These are phyloP conservation scores for Drosophila truncata DNA, from an alignment of 1,140 invertebrate genomes.

Conservation along the genomic window DNA sequence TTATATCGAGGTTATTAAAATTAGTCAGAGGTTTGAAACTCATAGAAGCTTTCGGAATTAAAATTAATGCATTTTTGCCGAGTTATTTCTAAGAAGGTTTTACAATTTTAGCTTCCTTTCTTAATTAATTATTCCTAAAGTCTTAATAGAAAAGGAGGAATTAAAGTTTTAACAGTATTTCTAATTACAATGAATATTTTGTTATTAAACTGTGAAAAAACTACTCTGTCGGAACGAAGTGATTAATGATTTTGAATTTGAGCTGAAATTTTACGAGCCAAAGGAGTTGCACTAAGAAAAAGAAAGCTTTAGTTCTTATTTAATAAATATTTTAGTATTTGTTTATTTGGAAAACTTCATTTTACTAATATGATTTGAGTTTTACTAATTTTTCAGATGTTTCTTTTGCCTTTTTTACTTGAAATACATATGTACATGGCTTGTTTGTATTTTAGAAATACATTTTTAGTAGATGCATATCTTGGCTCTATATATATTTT, in stretches of 20 bases:
- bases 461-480: not conserved
- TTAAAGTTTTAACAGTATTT: not conserved
- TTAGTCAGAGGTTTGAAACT: not conserved
- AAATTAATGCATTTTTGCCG: not conserved
- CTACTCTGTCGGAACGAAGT: not conserved
- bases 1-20: not conserved
- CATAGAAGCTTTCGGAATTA: not conserved
- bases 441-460: not conserved
- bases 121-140: not conserved
- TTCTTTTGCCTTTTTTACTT: too few species aligned
- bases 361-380: not conserved
- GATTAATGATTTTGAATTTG: not conserved
- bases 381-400: too few species aligned
- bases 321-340: not conserved
- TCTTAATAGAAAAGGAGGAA: not conserved
- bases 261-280: not conserved
- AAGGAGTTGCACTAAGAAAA: not conserved
- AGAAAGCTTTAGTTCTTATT: not conserved
- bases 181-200: not conserved
- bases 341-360: not conserved
- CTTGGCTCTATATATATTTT: not conserved
- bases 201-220: not conserved
- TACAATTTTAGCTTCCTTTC: not conserved
- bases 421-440: not conserved
- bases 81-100: not conserved